Percentiles rank a stretch among this genome's conserved stretches.
Conservation (phyloP, 2,113 vertebrate genomes). For the Danionella cerebrum region DNA sequence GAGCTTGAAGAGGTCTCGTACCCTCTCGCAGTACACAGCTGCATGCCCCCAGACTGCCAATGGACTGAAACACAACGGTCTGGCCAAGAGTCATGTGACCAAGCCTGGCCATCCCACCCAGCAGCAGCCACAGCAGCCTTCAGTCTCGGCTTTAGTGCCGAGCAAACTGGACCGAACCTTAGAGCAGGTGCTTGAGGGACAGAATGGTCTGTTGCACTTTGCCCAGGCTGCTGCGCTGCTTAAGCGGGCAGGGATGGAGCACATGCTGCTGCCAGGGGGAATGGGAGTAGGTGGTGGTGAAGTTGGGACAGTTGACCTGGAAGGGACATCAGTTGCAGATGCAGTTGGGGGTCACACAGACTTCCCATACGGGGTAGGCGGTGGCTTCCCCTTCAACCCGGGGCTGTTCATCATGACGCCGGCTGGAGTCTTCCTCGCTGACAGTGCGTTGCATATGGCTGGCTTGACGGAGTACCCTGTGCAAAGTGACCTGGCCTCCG, state of each 20-base stretch:
- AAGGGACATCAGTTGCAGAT: conserved; percentile 85
- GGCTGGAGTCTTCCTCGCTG: conserved; percentile 94
- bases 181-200: conserved; percentile 88
- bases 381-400: conserved; percentile 96
- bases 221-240: conserved; percentile 92
- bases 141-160: conserved; percentile 60
- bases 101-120: conserved; percentile 78
- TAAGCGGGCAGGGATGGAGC: conserved; percentile 94
- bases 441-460: conserved; percentile 97
- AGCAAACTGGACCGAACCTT: conserved; percentile 90
- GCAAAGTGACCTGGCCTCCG: conserved; percentile 95
- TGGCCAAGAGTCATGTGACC: conserved; percentile 80
- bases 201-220: conserved; percentile 92
- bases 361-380: conserved; percentile 88
- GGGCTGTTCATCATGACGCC: conserved; percentile 99
- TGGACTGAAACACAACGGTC: conserved; percentile 72
- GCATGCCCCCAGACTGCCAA: conserved; percentile 68
- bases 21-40: conserved; percentile 91
- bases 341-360: conserved; percentile 86
- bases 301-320: conserved; percentile 81
- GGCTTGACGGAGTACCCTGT: conserved; percentile 93
- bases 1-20: conserved; percentile 93
- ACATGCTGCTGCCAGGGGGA: conserved; percentile 86
- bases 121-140: conserved; percentile 67
- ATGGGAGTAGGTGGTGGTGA: conserved; percentile 84